These are phyloP conservation scores for Latrodectus hesperus DNA, from an alignment of 2,888 invertebrate genomes.

Conservation along the genomic window DNA sequence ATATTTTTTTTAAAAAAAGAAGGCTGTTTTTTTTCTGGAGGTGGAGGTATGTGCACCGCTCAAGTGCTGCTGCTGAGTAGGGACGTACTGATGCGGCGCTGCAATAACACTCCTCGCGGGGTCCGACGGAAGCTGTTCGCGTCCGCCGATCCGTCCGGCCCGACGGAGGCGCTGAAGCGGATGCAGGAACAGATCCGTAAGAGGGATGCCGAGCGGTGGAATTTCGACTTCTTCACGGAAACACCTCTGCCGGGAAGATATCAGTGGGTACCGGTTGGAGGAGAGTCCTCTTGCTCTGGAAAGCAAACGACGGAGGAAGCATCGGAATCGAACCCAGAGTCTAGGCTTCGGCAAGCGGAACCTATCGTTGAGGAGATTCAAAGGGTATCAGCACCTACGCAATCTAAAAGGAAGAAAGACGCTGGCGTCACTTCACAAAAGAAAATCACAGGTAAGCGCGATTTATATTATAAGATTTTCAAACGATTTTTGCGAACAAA, in stretches of 20 bases:
- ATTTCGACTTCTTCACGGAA: constrained; percentile 48
- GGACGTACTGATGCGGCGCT: constrained; percentile 11
- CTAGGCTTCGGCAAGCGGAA: not conserved
- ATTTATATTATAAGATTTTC: not conserved
- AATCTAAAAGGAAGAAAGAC: constrained; percentile 3
- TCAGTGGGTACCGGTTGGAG: constrained; percentile 28
- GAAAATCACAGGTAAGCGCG: constrained; percentile 53
- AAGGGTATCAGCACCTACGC: not conserved
- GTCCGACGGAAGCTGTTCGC: constrained; percentile 25
- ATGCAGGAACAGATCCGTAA: constrained; percentile 19
- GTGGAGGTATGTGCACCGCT: constrained; percentile 31
- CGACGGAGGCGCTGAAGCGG: not conserved
- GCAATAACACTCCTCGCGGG: not conserved
- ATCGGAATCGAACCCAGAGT: not conserved
- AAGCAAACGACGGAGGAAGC: not conserved
- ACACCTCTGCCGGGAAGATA: constrained; percentile 44
- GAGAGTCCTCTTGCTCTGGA: not conserved
- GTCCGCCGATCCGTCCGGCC: not conserved
- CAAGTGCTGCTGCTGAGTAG: constrained; percentile 36
- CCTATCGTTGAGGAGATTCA: not conserved
- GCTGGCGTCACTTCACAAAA: constrained; percentile 6
- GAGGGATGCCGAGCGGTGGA: constrained; percentile 19
- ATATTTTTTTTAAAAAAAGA: not conserved
- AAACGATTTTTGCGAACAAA: too few relatives aligned
- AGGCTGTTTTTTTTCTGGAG: not conserved